Evolutionary conservation across 2,888 invertebrate genomes (phyloP), one percentile per base, ranked within the genome.

Genomic region (Ichneumon xanthorius): DNA sequence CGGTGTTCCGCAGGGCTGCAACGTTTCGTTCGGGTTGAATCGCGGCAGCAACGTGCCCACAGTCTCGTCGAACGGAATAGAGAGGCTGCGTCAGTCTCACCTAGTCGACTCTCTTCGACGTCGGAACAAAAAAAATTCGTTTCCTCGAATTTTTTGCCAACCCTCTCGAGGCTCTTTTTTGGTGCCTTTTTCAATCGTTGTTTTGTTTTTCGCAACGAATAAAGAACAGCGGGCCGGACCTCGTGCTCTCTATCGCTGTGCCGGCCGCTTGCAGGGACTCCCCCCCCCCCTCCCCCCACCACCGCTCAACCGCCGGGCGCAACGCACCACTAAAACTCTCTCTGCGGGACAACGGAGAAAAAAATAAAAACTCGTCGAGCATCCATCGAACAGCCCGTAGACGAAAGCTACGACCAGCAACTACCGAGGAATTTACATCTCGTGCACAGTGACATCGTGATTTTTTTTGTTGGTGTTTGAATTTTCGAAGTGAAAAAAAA

Each of bases 361-460:
- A 40, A 40, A 40, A 40, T 11, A 3, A 63, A 75, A 75, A 48
- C 63, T 30, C 58, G 58, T 4, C 6, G 22, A 14, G 33, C 73
- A n/a, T 73, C 75, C 65, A 70, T 30, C 80, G 71, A 68, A 53
- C 68, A 30, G 33, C 71, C 76, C 78, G 72, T 70, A 33, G 55
- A 67, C 75, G 65, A 45, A 33, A 85, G 45, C 58, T 50, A 53
- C 50, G 81, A 83, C 40, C 73, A 40, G 30, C 73, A n/a, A 16
- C 73, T 26, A 61, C 16, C 26, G 75, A 58, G 83, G 86, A 87
- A 87, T 88, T 80, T 82, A 82, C 75, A 82, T 77, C 73, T 84
- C 82, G 82, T 84, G 86, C 79, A 77, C 63, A 86, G 85, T 87
- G 87, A 84, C 84, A 80, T 84, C 85, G 88, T 86, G 86, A 84